phyloP scores from a whole-genome alignment of 2,113 vertebrate species.

The Campylomormyrus tamandua region DNA sequence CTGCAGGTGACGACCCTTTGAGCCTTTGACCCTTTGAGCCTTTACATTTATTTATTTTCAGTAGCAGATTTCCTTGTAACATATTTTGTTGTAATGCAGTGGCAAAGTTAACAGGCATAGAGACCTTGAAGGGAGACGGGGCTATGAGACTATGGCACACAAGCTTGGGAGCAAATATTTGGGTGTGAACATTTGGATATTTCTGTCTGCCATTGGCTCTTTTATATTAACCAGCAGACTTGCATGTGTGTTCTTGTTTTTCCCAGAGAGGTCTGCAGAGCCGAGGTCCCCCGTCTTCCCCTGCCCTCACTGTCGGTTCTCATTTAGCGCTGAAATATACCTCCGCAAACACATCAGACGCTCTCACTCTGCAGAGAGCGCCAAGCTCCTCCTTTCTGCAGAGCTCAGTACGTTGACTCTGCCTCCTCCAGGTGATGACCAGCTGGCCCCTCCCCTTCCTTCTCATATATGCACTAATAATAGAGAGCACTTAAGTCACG shows the following conservation, averaged over 20 bases:
- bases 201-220: neutral
- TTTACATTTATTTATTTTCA: neutral
- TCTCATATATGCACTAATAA: neutral
- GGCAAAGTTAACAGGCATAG: neutral
- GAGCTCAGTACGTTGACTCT: neutral
- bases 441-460: neutral
- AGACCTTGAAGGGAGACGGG: neutral
- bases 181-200: neutral
- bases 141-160: neutral
- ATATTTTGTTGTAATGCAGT: neutral
- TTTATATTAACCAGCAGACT: neutral
- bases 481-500: neutral
- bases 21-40: neutral
- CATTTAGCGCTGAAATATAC: conserved; percentile 10
- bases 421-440: neutral
- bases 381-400: neutral
- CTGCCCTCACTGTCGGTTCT: conserved; percentile 4
- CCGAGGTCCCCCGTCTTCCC: neutral
- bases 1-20: conserved; percentile 37
- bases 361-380: neutral
- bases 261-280: neutral
- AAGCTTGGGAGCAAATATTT: neutral
- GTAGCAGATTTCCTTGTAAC: neutral
- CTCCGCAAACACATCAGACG: conserved; percentile 15
- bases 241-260: neutral